Percentiles rank a stretch among this genome's conserved stretches.
Evolutionary conservation across 2,113 vertebrate species (phyloP).

Genomic region (Hiodon tergisus): DNA sequence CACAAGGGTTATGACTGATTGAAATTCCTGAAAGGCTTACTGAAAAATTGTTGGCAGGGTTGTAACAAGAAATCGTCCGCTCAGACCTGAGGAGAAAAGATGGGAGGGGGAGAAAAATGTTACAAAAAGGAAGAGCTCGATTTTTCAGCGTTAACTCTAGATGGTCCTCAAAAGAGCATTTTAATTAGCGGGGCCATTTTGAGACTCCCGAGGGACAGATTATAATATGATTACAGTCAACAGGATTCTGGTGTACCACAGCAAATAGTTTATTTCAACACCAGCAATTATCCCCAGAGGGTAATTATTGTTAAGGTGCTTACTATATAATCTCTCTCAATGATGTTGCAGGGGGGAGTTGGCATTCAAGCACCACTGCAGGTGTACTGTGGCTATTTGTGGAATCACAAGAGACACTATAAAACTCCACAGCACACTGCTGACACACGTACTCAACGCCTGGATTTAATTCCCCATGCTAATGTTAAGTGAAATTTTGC

Average conservation of each 20-base stretch:
- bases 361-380: conserved; percentile 10
- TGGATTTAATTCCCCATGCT: too few relatives aligned
- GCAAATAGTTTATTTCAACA: not conserved
- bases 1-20: too few relatives aligned
- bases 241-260: not conserved
- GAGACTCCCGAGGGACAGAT: not conserved
- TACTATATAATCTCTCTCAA: not conserved
- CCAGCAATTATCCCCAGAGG: not conserved
- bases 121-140: not conserved
- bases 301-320: not conserved
- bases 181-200: not conserved
- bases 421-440: not conserved
- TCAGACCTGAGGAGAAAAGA: conserved; percentile 65
- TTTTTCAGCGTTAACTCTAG: not conserved
- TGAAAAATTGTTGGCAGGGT: conserved; percentile 76
- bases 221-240: not conserved
- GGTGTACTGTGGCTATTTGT: conserved; percentile 20
- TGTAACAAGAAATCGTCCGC: conserved; percentile 80
- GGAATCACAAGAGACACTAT: not conserved
- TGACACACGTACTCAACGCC: not conserved
- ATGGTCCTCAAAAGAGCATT: not conserved
- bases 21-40: conserved; percentile 54
- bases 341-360: not conserved
- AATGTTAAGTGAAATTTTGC: not conserved
- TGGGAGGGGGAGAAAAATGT: conserved; percentile 19